Conservation (phyloP, 1,140 invertebrate genomes). For the Hermetia illucens region DNA sequence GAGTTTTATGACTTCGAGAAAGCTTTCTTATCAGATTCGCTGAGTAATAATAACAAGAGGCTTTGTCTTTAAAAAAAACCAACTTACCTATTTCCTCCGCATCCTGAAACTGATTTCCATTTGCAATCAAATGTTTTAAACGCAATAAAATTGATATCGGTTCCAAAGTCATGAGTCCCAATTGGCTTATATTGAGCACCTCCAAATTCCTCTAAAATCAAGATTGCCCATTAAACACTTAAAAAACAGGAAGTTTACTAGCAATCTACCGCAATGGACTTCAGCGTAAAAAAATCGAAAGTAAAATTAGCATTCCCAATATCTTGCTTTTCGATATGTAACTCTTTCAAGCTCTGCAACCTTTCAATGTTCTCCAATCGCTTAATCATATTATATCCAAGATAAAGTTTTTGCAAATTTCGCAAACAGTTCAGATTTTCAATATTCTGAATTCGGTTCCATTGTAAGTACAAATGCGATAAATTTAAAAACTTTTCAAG, state of each 20-base stretch:
- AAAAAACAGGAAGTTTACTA: no score
- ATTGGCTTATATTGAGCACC: constrained; percentile 8
- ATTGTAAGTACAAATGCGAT: constrained; percentile 51
- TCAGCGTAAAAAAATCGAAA: constrained; percentile 47
- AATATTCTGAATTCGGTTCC: constrained; percentile 47
- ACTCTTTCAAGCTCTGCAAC: constrained; percentile 41
- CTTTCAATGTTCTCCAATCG: constrained; percentile 51
- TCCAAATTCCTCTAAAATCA: not conserved
- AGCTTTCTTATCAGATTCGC: no score
- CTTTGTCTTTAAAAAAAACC: no score
- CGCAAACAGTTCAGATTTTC: constrained; percentile 41
- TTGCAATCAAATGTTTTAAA: not conserved
- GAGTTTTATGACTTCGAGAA: no score
- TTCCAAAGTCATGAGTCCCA: not conserved
- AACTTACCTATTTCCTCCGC: not conserved
- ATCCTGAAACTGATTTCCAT: not conserved
- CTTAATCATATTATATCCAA: constrained; percentile 49
- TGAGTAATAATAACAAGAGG: no score
- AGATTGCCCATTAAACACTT: no score
- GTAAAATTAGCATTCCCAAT: constrained; percentile 39
- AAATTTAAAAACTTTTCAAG: constrained; percentile 40
- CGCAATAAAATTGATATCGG: not conserved
- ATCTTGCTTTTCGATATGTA: constrained; percentile 52
- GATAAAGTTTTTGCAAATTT: constrained; percentile 47
- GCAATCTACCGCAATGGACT: constrained; percentile 44